Conservation (phyloP, 2,797 vertebrate species). For the Sebastolobus altivelis region DNA sequence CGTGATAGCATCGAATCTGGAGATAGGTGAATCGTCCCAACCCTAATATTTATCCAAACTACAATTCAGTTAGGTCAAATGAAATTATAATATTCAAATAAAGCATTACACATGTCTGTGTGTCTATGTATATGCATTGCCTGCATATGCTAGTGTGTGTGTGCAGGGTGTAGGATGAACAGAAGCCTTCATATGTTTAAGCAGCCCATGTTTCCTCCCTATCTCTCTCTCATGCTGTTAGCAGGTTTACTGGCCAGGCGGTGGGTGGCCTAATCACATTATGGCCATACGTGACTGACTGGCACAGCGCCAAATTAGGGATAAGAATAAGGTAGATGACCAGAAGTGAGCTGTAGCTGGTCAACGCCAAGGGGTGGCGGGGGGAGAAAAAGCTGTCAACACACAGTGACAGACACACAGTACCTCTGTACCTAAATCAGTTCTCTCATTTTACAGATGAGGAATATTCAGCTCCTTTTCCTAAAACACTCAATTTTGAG, state of each 20-base stretch:
- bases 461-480: not conserved
- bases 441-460: not conserved
- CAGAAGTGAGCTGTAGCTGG: constrained; percentile 23
- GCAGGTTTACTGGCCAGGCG: constrained; percentile 74
- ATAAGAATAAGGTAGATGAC: constrained; percentile 62
- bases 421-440: not conserved
- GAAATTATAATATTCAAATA: constrained; percentile 27
- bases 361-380: not conserved
- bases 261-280: constrained; percentile 80
- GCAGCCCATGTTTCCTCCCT: constrained; percentile 31
- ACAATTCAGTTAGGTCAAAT: constrained; percentile 16
- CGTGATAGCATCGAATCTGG: too few relatives aligned
- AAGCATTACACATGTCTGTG: not conserved
- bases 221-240: constrained; percentile 63
- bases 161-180: constrained; percentile 23
- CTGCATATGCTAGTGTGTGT: not conserved
- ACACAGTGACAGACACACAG: not conserved
- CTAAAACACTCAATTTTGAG: not conserved
- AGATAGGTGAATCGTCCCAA: too few relatives aligned
- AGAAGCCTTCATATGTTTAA: constrained; percentile 51
- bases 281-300: constrained; percentile 68
- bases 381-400: too few relatives aligned
- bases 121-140: not conserved
- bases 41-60: not conserved
- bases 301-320: constrained; percentile 63